Percentiles rank a stretch among this genome's conserved stretches.
Conservation (phyloP, 2,797 vertebrate genomes). For the Sardinella longiceps region DNA sequence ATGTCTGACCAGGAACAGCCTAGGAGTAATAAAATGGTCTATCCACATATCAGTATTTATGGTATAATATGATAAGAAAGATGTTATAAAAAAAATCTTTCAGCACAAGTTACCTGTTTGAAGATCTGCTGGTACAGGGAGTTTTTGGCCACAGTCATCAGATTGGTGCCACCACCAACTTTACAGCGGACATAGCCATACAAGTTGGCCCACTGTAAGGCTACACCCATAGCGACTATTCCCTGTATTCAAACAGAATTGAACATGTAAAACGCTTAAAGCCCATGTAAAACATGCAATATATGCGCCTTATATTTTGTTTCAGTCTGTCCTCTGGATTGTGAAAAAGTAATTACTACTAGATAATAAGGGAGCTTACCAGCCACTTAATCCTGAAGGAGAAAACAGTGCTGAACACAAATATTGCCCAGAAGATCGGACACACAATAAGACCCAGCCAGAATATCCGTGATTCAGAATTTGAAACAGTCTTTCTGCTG, state of each 20-base stretch:
- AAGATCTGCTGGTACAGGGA: conserved; percentile 86
- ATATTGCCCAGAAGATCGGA: conserved; percentile 89
- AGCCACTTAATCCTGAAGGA: conserved; percentile 92
- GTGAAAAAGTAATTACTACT: neutral
- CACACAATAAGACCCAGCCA: conserved; percentile 90
- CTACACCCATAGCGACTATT: conserved; percentile 89
- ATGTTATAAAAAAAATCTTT: too few relatives aligned
- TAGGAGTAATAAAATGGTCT: neutral
- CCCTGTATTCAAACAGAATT: conserved; percentile 67
- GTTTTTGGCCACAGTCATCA: conserved; percentile 84
- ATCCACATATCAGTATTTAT: too few relatives aligned
- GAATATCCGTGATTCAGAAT: conserved; percentile 88
- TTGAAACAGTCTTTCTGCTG: conserved; percentile 60
- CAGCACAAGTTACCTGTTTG: conserved; percentile 76
- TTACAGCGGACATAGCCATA: conserved; percentile 91
- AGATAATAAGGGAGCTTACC: conserved; percentile 75
- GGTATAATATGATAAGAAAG: too few relatives aligned
- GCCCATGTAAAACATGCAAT: neutral
- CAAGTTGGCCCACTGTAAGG: conserved; percentile 90
- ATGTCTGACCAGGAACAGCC: neutral
- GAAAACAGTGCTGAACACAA: conserved; percentile 87
- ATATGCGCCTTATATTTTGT: neutral
- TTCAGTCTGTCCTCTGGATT: neutral
- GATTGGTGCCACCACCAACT: conserved; percentile 81
- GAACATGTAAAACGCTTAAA: neutral